These are phyloP conservation scores for Emys orbicularis DNA, from an alignment of 2,797 vertebrate genomes.

Conservation along the genomic window DNA sequence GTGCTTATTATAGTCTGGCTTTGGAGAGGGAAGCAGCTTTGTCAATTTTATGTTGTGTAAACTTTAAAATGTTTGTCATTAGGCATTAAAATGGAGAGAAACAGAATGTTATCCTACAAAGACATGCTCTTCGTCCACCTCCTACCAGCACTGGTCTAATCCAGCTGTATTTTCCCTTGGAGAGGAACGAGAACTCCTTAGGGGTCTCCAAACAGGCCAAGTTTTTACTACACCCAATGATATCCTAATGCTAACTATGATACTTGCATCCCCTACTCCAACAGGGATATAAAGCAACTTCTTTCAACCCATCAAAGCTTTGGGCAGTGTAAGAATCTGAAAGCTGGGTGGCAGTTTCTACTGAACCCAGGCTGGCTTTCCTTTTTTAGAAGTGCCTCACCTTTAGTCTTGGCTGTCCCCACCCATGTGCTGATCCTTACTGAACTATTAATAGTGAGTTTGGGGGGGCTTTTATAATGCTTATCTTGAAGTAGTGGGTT, in stretches of 20 bases:
- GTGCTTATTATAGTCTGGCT: neutral
- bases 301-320: neutral
- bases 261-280: neutral
- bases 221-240: neutral
- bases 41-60: neutral
- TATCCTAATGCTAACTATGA: neutral
- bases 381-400: neutral
- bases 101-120: rapidly evolving
- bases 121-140: neutral
- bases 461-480: neutral
- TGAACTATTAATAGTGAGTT: neutral
- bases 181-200: neutral
- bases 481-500: neutral
- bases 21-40: neutral
- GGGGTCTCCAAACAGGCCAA: neutral
- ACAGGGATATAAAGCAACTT: neutral
- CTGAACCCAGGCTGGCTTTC: neutral
- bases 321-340: rapidly evolving
- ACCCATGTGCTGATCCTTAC: neutral
- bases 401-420: neutral
- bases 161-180: neutral
- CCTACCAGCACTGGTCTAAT: neutral
- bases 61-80: neutral
- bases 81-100: neutral
- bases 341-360: neutral